Conservation (phyloP, 2,888 invertebrate genomes). For the Cremastinae sp. region DNA sequence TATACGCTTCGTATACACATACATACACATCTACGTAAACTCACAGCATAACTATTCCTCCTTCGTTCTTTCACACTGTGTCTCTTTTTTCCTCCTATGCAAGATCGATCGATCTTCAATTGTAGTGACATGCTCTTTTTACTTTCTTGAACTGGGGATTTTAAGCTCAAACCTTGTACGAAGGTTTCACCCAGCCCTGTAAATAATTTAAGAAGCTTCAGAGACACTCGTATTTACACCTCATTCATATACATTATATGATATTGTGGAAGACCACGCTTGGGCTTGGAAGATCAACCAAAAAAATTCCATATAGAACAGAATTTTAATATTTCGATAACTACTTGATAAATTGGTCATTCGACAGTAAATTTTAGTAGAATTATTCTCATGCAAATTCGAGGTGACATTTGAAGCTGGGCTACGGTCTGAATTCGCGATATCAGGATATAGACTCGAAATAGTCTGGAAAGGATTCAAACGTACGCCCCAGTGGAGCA, state of each 20-base stretch:
- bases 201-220: too few relatives aligned
- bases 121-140: slow-evolving; percentile 47
- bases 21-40: slow-evolving; percentile 8
- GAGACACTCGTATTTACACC: slow-evolving; percentile 33
- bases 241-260: background rate
- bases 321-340: too few relatives aligned
- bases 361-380: too few relatives aligned
- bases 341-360: background rate
- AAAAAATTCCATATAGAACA: too few relatives aligned
- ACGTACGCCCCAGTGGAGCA: slow-evolving; percentile 46
- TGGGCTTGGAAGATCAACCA: too few relatives aligned
- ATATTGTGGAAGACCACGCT: background rate
- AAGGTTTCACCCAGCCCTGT: slow-evolving; percentile 36
- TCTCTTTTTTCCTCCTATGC: slow-evolving; percentile 36
- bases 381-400: too few relatives aligned
- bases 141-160: slow-evolving; percentile 52
- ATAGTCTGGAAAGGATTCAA: slow-evolving; percentile 31
- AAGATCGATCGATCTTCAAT: slow-evolving; percentile 60
- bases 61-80: slow-evolving; percentile 39
- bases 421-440: slow-evolving; percentile 32
- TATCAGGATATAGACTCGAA: slow-evolving; percentile 6
- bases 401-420: slow-evolving; percentile 32
- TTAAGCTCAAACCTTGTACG: slow-evolving; percentile 43
- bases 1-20: slow-evolving; percentile 20
- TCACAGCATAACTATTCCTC: slow-evolving; percentile 35